Evolutionary conservation across 2,888 invertebrate species (phyloP).

Genomic region (Drosophila siamana): DNA sequence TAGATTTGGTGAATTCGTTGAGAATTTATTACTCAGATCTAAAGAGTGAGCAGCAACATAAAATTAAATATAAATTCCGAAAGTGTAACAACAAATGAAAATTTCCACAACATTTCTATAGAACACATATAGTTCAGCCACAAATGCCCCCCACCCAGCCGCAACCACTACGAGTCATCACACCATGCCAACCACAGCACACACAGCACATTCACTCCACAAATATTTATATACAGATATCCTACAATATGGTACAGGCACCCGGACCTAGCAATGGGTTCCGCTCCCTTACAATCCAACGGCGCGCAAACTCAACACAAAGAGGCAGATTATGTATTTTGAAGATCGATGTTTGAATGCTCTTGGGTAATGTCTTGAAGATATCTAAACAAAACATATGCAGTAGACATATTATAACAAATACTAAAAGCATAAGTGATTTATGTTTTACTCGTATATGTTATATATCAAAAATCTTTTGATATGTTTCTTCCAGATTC

Average conservation of each 20-base stretch:
- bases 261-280: conserved; percentile 35
- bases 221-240: conserved; percentile 28
- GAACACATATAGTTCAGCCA: conserved; percentile 18
- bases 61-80: conserved; percentile 46
- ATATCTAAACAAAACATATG: too few species aligned
- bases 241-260: conserved; percentile 13
- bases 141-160: conserved; percentile 41
- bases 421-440: too few species aligned
- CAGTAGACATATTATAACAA: too few species aligned
- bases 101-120: conserved; percentile 31
- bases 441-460: too few species aligned
- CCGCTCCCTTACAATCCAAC: conserved; percentile 44
- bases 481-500: too few species aligned
- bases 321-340: background rate
- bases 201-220: conserved; percentile 30
- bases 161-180: conserved; percentile 39
- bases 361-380: too few species aligned
- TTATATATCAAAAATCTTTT: too few species aligned
- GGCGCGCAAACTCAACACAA: conserved; percentile 4
- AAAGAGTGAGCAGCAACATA: conserved; percentile 32
- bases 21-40: conserved; percentile 32
- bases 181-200: conserved; percentile 15
- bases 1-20: conserved; percentile 6
- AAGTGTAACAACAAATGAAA: conserved; percentile 44
- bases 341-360: conserved; percentile 19